Percentiles rank a stretch among this genome's conserved stretches.
Conservation (phyloP, 2,888 invertebrate species). For the Zaprionus bogoriensis region DNA sequence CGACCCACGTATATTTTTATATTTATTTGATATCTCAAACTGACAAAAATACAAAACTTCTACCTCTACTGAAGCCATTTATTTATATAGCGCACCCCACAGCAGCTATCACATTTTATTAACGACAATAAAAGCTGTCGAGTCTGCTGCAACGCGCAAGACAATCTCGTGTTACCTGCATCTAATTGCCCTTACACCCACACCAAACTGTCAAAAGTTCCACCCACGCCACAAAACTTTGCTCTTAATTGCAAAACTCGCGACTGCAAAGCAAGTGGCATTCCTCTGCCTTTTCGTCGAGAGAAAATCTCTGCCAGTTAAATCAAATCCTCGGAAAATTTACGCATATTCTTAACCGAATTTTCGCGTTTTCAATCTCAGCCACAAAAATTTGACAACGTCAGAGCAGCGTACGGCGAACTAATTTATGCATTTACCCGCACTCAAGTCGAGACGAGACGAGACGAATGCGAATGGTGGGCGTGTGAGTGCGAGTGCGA, state of each 20-base stretch:
- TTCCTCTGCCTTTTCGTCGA: background rate
- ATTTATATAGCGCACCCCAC: too few relatives aligned
- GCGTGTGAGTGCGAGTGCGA: slow-evolving; percentile 40
- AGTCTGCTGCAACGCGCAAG: background rate
- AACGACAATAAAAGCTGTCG: too few relatives aligned
- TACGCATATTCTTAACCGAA: slow-evolving; percentile 20
- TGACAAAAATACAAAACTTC: too few relatives aligned
- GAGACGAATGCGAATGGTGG: too few relatives aligned
- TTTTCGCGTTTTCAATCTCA: slow-evolving; percentile 35
- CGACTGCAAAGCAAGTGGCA: background rate
- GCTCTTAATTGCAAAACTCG: slow-evolving; percentile 42
- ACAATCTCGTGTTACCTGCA: slow-evolving; percentile 30
- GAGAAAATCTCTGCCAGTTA: background rate
- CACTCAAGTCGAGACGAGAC: slow-evolving; percentile 8
- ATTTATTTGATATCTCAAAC: too few relatives aligned
- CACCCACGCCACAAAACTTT: slow-evolving; percentile 20
- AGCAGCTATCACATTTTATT: too few relatives aligned
- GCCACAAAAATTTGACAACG: slow-evolving; percentile 28
- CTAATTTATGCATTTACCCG: slow-evolving; percentile 52
- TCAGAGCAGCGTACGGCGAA: slow-evolving; percentile 7
- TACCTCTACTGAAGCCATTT: too few relatives aligned
- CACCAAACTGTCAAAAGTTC: background rate
- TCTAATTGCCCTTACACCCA: slow-evolving; percentile 24
- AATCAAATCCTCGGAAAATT: slow-evolving; percentile 3
- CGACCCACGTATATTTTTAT: too few relatives aligned